A percentile compares a stretch with the other conserved stretches of the same genome.
Evolutionary conservation across 2,797 vertebrate species (phyloP).

Genomic region (Hozukius guyotensis): DNA sequence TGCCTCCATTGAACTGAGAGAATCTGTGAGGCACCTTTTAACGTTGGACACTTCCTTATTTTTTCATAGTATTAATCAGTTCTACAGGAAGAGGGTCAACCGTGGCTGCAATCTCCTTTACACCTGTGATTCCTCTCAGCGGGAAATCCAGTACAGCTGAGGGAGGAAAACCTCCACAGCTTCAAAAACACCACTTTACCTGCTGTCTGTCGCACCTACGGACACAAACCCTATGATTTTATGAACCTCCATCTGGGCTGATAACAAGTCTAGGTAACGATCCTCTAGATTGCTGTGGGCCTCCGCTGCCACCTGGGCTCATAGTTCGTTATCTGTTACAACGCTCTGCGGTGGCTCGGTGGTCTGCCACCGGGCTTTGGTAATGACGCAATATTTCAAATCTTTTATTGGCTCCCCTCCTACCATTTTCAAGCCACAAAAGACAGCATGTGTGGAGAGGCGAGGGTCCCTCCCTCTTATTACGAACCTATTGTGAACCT

Average conservation of each 20-base stretch:
- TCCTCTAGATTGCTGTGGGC: slow-evolving; percentile 1
- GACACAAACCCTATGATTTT: background rate
- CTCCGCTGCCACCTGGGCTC: slow-evolving; percentile 36
- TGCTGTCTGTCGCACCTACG: background rate
- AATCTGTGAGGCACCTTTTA: background rate
- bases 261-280: slow-evolving; percentile 7
- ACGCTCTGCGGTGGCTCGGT: background rate
- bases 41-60: background rate
- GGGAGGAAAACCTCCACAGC: background rate
- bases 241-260: slow-evolving; percentile 7
- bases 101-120: background rate
- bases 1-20: background rate
- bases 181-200: background rate
- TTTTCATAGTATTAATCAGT: background rate
- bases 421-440: slow-evolving; percentile 13
- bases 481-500: slow-evolving; percentile 59
- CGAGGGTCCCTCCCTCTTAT: slow-evolving; percentile 52
- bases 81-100: background rate
- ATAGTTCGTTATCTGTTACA: slow-evolving; percentile 45
- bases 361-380: slow-evolving; percentile 12
- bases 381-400: slow-evolving; percentile 31
- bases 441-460: slow-evolving; percentile 37
- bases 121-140: background rate
- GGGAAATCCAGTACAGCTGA: background rate
- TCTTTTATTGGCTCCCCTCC: slow-evolving; percentile 22